These are phyloP conservation scores for Vanacampus margaritifer DNA, from an alignment of 2,113 vertebrate species.

Conservation along the genomic window DNA sequence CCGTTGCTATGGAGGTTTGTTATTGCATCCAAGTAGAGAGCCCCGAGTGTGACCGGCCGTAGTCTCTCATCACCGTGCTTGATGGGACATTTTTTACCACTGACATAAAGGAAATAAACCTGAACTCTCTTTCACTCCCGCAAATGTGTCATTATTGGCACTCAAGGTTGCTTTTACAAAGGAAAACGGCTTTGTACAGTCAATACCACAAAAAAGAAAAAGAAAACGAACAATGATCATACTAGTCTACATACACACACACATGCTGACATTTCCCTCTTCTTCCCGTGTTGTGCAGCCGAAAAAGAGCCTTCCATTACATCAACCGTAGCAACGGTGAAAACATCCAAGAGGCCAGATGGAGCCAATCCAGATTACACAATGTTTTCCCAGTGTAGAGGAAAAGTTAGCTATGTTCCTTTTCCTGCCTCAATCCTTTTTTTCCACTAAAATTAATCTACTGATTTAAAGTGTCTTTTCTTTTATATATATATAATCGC, in stretches of 20 bases:
- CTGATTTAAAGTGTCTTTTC: constrained; percentile 29
- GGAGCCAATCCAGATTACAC: constrained; percentile 49
- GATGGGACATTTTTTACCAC: constrained; percentile 50
- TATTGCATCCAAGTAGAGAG: constrained; percentile 53
- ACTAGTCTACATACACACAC: constrained; percentile 11
- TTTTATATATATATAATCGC: constrained; percentile 9
- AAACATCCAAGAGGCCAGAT: constrained; percentile 59
- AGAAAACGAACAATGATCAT: constrained; percentile 52
- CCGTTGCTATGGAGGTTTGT: constrained; percentile 75
- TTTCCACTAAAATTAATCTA: constrained; percentile 15
- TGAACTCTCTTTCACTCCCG: constrained; percentile 39
- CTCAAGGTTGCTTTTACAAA: constrained; percentile 27
- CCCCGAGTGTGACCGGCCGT: constrained; percentile 40
- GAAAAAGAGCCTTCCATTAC: constrained; percentile 63
- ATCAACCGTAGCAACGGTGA: constrained; percentile 68
- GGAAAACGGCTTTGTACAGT: constrained; percentile 21
- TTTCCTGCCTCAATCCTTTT: constrained; percentile 25
- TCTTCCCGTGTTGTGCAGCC: constrained; percentile 37
- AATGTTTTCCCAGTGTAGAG: constrained; percentile 36
- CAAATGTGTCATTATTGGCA: constrained; percentile 42
- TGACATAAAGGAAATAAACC: constrained; percentile 41
- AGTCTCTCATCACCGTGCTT: constrained; percentile 25
- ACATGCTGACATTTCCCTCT: constrained; percentile 30
- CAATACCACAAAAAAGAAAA: constrained; percentile 6
- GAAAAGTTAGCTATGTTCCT: constrained; percentile 28